phyloP scores from a whole-genome alignment of 2,888 invertebrate genomes.

The Eurytoma californica region DNA sequence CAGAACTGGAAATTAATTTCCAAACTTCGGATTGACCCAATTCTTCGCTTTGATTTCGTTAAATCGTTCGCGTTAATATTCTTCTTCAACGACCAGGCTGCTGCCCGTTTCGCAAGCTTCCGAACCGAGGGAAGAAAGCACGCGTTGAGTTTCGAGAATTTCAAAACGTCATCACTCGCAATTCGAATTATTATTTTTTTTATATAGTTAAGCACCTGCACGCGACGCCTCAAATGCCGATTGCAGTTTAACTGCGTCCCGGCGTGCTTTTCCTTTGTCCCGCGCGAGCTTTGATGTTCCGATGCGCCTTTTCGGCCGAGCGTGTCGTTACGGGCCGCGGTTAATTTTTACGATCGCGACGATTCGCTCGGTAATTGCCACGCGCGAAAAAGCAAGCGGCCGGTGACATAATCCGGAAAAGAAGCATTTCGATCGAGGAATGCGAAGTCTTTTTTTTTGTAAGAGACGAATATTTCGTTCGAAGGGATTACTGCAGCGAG shows the following conservation, averaged over 20 bases:
- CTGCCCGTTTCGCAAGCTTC: no score
- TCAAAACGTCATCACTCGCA: no score
- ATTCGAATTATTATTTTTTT: no score
- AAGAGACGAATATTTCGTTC: no score
- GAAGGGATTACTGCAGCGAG: no score
- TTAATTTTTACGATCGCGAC: conserved; percentile 42
- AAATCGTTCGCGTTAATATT: no score
- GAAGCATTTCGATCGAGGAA: conserved; percentile 34
- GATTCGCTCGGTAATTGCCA: conserved; percentile 23
- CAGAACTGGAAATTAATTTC: neutral
- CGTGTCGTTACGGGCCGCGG: conserved; percentile 26
- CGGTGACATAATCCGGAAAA: conserved; percentile 39
- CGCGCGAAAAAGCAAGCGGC: conserved; percentile 10
- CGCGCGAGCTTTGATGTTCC: neutral
- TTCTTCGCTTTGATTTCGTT: no score
- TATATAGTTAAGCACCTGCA: no score
- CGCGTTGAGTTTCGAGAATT: no score
- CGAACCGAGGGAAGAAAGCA: no score
- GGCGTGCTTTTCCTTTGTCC: conserved; percentile 7
- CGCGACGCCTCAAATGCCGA: conserved; percentile 44
- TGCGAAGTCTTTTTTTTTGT: neutral
- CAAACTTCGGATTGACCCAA: no score
- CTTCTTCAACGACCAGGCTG: no score
- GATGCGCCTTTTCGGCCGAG: neutral
- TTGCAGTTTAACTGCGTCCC: conserved; percentile 46